Conservation (phyloP, 2,797 vertebrate species). For the Sebastes kiyomatsui region DNA sequence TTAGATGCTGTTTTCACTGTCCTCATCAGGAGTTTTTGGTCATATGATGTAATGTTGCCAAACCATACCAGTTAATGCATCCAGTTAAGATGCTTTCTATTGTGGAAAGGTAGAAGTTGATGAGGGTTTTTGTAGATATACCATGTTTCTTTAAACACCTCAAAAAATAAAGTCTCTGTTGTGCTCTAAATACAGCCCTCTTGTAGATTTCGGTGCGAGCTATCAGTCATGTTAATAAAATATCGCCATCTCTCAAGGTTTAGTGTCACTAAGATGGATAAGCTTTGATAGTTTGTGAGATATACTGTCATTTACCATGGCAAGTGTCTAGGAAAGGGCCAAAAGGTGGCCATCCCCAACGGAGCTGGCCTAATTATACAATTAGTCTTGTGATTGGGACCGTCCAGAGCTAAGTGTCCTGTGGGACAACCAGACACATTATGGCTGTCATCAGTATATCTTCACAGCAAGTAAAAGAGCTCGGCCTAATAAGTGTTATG, state of each 20-base stretch:
- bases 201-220: background rate
- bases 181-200: background rate
- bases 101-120: too few species aligned
- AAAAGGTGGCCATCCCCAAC: constrained; percentile 82
- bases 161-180: too few species aligned
- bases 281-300: constrained; percentile 76
- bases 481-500: constrained; percentile 11
- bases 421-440: constrained; percentile 81
- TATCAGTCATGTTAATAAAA: constrained; percentile 66
- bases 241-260: constrained; percentile 56
- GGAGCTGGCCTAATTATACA: constrained; percentile 85
- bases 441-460: constrained; percentile 80
- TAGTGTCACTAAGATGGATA: constrained; percentile 81
- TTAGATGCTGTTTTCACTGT: too few species aligned
- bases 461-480: constrained; percentile 60
- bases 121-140: too few species aligned
- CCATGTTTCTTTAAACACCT: too few species aligned
- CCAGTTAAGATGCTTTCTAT: too few species aligned
- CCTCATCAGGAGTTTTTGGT: too few species aligned
- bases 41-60: too few species aligned
- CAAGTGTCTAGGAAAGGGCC: constrained; percentile 80
- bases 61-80: too few species aligned
- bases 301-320: constrained; percentile 82
- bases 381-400: constrained; percentile 86
- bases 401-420: constrained; percentile 80